Percentiles rank a stretch among this genome's conserved stretches.
These are phyloP conservation scores for Drepanosiphum platanoidis DNA, from an alignment of 2,888 invertebrate genomes.

Conservation along the genomic window DNA sequence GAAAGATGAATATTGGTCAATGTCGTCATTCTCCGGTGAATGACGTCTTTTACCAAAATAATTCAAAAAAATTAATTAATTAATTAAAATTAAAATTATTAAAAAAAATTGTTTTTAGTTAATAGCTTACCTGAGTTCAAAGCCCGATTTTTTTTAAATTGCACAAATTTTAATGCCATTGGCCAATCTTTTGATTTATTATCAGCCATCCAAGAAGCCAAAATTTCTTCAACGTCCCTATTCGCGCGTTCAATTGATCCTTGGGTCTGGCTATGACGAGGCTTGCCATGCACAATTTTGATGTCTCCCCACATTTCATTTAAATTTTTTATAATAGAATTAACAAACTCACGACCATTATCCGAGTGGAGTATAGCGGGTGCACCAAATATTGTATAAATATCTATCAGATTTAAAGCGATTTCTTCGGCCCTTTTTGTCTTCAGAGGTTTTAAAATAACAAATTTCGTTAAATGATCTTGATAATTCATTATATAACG, in stretches of 20 bases:
- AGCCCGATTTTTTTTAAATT: conserved; percentile 6
- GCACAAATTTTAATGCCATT: too few species aligned
- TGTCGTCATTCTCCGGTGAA: too few species aligned
- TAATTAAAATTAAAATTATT: too few species aligned
- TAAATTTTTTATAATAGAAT: conserved; percentile 20
- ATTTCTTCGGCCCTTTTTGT: neutral
- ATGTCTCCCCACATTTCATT: conserved; percentile 36
- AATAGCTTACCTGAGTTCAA: neutral
- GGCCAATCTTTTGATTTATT: too few species aligned
- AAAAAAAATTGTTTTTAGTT: too few species aligned
- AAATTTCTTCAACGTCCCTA: conserved; percentile 36
- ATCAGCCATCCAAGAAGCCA: too few species aligned
- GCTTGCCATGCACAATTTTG: conserved; percentile 49
- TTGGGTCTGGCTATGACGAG: conserved; percentile 41
- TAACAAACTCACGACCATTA: conserved; percentile 27
- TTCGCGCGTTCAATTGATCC: conserved; percentile 51
- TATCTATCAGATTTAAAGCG: neutral
- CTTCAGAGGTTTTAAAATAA: neutral
- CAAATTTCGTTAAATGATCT: neutral
- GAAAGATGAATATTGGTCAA: too few species aligned
- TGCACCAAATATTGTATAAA: neutral
- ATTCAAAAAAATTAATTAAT: too few species aligned
- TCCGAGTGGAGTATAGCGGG: neutral
- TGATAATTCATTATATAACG: too few species aligned
- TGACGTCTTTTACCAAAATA: too few species aligned